Evolutionary conservation across 2,113 vertebrate genomes (phyloP).

Genomic region (Oriolus oriolus): DNA sequence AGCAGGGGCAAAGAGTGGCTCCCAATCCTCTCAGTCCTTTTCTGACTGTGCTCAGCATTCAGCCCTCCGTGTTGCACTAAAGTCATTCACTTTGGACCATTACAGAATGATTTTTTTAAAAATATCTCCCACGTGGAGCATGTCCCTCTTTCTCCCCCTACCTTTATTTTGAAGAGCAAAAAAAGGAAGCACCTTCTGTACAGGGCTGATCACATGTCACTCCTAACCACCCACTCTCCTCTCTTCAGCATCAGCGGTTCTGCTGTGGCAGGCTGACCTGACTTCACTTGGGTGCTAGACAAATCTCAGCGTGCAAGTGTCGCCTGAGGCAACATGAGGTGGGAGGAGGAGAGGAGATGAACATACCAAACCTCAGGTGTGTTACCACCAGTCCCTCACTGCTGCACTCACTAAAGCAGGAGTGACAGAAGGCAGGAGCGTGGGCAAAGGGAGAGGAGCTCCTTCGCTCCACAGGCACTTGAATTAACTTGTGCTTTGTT

Average conservation of each 20-base stretch:
- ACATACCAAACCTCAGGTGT: neutral
- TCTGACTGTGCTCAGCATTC: neutral
- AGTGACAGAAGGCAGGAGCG: neutral
- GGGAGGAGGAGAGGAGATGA: neutral
- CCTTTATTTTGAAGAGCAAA: neutral
- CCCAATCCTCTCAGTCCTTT: neutral
- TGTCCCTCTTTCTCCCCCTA: neutral
- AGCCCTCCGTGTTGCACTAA: rapidly evolving
- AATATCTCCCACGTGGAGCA: neutral
- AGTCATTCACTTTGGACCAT: neutral
- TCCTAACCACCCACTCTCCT: neutral
- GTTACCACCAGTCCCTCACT: neutral
- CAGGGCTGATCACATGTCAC: neutral
- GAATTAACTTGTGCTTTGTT: neutral
- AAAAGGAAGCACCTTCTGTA: neutral
- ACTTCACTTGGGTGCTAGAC: neutral
- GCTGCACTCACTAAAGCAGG: neutral
- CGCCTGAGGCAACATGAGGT: neutral
- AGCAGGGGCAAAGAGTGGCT: rapidly evolving
- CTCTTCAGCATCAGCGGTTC: neutral
- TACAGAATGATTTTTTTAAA: neutral
- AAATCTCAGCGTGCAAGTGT: neutral
- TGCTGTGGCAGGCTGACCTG: neutral
- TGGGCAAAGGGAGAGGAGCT: neutral
- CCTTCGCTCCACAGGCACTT: neutral